Conservation (phyloP, 2,888 invertebrate species). For the Palloptera scutellata region DNA sequence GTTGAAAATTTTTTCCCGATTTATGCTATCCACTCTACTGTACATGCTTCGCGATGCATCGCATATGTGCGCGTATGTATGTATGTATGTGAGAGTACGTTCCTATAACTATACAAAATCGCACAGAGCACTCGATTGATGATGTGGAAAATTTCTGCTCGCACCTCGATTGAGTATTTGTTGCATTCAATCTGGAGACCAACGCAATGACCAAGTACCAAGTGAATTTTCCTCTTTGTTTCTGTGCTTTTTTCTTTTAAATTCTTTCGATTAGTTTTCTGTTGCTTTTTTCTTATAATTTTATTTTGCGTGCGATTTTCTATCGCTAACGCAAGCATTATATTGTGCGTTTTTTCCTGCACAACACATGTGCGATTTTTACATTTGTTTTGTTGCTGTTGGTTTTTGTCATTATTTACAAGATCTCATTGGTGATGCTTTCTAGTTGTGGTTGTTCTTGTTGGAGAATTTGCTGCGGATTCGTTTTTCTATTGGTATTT, state of each 20-base stretch:
- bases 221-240: background rate
- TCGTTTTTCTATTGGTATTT: too few species aligned
- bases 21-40: too few species aligned
- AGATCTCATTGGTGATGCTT: too few species aligned
- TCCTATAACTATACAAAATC: conserved; percentile 8
- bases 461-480: too few species aligned
- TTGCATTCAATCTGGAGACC: conserved; percentile 11
- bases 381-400: background rate
- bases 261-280: too few species aligned
- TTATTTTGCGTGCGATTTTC: background rate
- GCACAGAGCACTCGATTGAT: conserved; percentile 25
- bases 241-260: too few species aligned
- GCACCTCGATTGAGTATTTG: conserved; percentile 11
- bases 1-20: too few species aligned
- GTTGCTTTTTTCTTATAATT: too few species aligned
- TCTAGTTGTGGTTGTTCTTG: too few species aligned
- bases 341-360: background rate
- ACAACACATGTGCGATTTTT: too few species aligned
- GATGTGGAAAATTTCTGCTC: conserved; percentile 33
- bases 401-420: background rate
- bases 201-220: conserved; percentile 15
- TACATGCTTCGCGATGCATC: background rate
- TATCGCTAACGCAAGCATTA: background rate
- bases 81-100: conserved; percentile 14
- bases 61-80: background rate